Conservation (phyloP, 2,113 vertebrate genomes). For the Petaurus breviceps region DNA sequence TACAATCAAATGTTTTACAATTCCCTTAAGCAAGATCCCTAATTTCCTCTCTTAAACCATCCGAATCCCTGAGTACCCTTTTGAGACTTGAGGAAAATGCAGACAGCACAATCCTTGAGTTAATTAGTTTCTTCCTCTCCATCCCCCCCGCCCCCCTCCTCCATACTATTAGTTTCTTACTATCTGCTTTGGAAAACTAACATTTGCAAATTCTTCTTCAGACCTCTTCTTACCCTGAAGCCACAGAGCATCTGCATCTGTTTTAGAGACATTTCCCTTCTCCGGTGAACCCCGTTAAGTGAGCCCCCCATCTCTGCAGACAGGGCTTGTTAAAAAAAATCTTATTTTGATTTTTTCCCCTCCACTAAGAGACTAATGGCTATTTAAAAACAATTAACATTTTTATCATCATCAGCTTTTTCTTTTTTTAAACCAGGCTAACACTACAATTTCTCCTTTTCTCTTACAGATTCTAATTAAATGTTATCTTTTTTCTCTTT, state of each 20-base stretch:
- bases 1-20: not conserved
- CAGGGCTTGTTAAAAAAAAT: not conserved
- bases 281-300: not conserved
- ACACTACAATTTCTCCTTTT: not conserved
- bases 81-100: slow-evolving; percentile 1
- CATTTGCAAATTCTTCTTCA: not conserved
- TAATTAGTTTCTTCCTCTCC: not conserved
- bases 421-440: not conserved
- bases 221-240: not conserved
- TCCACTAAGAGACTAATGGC: not conserved
- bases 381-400: slow-evolving; percentile 7
- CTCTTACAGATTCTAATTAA: slow-evolving; percentile 4
- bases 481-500: not conserved
- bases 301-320: not conserved
- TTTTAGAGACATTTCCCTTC: not conserved
- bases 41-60: slow-evolving; percentile 7
- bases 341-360: not conserved
- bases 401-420: slow-evolving; percentile 7
- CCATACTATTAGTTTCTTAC: not conserved
- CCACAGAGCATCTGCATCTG: not conserved
- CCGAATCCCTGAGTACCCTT: not conserved
- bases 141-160: not conserved
- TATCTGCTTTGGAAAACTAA: not conserved
- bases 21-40: slow-evolving; percentile 12
- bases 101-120: not conserved